Evolutionary conservation across 2,113 vertebrate genomes (phyloP).

Genomic region (Dasypus novemcinctus): DNA sequence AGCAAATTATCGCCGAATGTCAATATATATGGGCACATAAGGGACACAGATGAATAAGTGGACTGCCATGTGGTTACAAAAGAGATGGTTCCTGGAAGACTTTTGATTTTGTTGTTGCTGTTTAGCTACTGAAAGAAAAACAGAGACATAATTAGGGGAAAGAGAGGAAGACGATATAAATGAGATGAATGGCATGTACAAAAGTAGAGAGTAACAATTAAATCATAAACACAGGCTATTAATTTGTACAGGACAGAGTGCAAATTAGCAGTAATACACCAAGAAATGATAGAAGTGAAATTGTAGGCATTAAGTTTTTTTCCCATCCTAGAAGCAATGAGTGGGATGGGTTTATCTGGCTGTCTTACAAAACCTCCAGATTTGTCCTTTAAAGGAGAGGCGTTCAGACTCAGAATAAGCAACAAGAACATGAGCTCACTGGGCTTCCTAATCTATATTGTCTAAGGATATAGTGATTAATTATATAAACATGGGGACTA

Average conservation of each 20-base stretch:
- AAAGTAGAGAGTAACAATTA: background rate
- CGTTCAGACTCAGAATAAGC: slow-evolving; percentile 75
- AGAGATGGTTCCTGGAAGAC: background rate
- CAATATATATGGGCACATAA: background rate
- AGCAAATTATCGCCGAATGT: background rate
- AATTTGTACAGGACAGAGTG: background rate
- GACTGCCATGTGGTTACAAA: background rate
- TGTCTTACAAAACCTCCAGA: slow-evolving; percentile 60
- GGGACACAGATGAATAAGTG: background rate
- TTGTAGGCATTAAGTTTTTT: background rate
- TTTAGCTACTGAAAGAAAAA: slow-evolving; percentile 1
- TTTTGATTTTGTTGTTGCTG: background rate
- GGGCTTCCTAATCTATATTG: slow-evolving; percentile 84
- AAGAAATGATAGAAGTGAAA: background rate
- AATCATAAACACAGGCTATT: background rate
- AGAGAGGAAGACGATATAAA: background rate
- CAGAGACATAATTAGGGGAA: background rate
- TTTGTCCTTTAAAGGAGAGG: slow-evolving; percentile 79
- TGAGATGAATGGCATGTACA: background rate
- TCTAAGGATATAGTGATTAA: slow-evolving; percentile 85
- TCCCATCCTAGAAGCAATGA: background rate
- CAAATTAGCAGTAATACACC: background rate
- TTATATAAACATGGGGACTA: slow-evolving; percentile 85
- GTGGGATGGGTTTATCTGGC: slow-evolving; percentile 6
- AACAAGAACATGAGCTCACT: slow-evolving; percentile 79